phyloP scores from a whole-genome alignment of 2,113 vertebrate species.

The Daboia siamensis region DNA sequence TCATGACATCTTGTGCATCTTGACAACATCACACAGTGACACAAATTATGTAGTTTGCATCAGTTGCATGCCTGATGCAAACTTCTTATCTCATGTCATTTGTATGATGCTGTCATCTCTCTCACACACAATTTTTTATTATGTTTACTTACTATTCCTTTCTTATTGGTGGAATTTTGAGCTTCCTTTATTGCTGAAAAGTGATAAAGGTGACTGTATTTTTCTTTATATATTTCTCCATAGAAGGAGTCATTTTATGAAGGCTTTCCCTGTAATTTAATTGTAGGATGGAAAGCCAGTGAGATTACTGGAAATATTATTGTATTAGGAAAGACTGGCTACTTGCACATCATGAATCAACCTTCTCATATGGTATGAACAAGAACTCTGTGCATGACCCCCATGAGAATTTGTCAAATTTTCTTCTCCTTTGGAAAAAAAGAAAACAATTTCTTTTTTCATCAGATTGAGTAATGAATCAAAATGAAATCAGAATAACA shows the following conservation, averaged over 20 bases:
- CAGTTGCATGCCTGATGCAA: background rate
- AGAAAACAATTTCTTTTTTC: background rate
- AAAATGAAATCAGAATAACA: background rate
- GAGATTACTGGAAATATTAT: background rate
- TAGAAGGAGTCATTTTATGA: background rate
- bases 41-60: background rate
- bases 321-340: background rate
- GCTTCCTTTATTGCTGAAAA: background rate
- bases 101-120: background rate
- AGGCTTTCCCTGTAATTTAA: background rate
- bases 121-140: background rate
- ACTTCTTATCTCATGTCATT: background rate
- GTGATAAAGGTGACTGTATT: background rate
- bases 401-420: background rate
- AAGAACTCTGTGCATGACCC: background rate
- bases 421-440: background rate
- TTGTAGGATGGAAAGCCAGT: background rate
- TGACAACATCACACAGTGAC: background rate
- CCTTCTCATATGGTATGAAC: background rate
- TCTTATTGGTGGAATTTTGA: background rate
- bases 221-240: background rate
- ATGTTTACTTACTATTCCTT: background rate
- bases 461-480: background rate
- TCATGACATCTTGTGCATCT: background rate
- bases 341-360: background rate